Evolutionary conservation across 2,888 invertebrate genomes (phyloP).

Genomic region (Cephus nigrinus): DNA sequence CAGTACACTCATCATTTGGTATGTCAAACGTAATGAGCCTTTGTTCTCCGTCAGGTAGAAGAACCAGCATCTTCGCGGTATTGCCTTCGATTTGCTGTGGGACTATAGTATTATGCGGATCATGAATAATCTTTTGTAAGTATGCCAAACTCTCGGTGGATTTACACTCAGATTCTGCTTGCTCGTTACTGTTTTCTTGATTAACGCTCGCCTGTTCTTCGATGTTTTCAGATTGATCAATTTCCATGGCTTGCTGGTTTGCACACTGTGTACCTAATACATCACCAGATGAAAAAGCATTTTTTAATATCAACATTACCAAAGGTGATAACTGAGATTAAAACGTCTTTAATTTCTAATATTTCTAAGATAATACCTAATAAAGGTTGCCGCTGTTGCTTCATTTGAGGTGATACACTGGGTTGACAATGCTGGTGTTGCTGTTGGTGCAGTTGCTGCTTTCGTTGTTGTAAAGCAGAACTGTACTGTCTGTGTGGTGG

Average conservation of each 20-base stretch:
- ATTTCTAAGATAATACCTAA: conserved; percentile 38
- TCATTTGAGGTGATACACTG: conserved; percentile 20
- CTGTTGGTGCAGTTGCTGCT: conserved; percentile 47
- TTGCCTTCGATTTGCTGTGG: conserved; percentile 63
- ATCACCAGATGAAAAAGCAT: not conserved
- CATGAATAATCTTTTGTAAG: conserved; percentile 54
- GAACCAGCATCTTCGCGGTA: conserved; percentile 84
- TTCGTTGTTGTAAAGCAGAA: conserved; percentile 27
- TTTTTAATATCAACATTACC: not conserved
- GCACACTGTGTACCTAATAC: not conserved
- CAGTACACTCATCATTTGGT: conserved; percentile 84
- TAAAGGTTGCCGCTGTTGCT: conserved; percentile 32
- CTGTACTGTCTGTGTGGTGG: conserved; percentile 18
- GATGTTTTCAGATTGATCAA: conserved; percentile 28
- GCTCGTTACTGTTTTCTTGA: conserved; percentile 30
- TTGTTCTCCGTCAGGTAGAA: conserved; percentile 82
- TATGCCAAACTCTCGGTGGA: conserved; percentile 50
- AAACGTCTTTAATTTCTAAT: not conserved
- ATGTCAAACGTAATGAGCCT: conserved; percentile 84
- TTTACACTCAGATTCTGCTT: conserved; percentile 41
- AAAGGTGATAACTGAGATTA: not conserved
- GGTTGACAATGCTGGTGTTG: conserved; percentile 24
- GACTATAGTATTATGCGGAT: conserved; percentile 55
- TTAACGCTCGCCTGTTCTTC: conserved; percentile 30
- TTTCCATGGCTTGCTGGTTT: conserved; percentile 31